Conservation (phyloP, 1,140 invertebrate genomes). For the Bombus balteatus region DNA sequence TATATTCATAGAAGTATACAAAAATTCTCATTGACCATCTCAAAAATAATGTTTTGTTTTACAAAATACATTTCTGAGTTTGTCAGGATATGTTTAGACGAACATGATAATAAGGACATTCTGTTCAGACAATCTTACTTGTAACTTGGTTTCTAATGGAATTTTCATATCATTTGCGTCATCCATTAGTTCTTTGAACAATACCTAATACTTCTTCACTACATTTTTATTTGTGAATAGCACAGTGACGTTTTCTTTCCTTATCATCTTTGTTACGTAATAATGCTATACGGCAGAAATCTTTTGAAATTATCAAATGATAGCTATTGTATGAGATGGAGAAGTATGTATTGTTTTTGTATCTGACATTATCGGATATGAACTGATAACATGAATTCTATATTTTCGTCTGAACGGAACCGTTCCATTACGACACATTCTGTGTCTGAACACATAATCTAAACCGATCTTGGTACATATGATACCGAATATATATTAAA, state of each 20-base stretch:
- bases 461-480: background rate
- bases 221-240: background rate
- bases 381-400: background rate
- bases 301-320: background rate
- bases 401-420: background rate
- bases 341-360: background rate
- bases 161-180: background rate
- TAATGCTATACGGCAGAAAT: background rate
- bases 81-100: background rate
- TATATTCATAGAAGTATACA: no score
- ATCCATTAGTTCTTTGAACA: background rate
- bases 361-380: background rate
- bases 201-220: background rate
- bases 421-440: background rate
- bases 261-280: background rate
- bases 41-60: background rate
- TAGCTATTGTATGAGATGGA: background rate
- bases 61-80: background rate
- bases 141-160: background rate
- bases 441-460: background rate
- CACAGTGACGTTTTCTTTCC: background rate
- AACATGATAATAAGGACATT: background rate
- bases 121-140: background rate
- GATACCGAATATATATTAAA: background rate
- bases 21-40: no score